Evolutionary conservation across 2,888 invertebrate species (phyloP).

Genomic region (Schrankia costaestrigalis): DNA sequence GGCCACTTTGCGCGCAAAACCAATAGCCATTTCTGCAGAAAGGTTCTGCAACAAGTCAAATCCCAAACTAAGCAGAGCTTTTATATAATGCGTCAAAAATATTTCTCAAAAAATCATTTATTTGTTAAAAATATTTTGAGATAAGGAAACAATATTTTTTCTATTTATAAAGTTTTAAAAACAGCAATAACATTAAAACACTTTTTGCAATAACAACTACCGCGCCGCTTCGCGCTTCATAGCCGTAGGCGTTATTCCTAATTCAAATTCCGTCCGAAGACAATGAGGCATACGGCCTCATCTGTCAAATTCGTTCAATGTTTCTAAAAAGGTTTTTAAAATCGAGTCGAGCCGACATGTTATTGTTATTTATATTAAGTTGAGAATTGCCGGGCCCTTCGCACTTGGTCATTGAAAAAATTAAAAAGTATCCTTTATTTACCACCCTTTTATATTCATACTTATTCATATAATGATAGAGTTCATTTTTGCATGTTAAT

Average conservation of each 20-base stretch:
- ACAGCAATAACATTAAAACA: slow-evolving; percentile 9
- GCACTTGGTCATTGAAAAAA: slow-evolving; percentile 59
- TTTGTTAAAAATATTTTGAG: too few relatives aligned
- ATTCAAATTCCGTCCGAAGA: slow-evolving; percentile 43
- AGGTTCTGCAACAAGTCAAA: too few relatives aligned
- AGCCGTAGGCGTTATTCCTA: slow-evolving; percentile 27
- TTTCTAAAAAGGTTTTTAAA: slow-evolving; percentile 66
- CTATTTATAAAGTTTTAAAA: not conserved
- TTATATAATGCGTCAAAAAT: too few relatives aligned
- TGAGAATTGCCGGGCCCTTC: slow-evolving; percentile 71
- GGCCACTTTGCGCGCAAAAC: too few relatives aligned
- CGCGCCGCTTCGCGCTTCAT: too few relatives aligned
- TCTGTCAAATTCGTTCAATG: slow-evolving; percentile 71
- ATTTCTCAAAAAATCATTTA: too few relatives aligned
- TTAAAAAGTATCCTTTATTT: slow-evolving; percentile 24
- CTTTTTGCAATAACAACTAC: slow-evolving; percentile 18
- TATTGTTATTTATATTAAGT: slow-evolving; percentile 77
- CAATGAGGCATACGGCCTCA: slow-evolving; percentile 52
- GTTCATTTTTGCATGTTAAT: slow-evolving; percentile 17
- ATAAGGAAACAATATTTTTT: too few relatives aligned
- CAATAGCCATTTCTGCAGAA: too few relatives aligned
- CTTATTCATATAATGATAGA: slow-evolving; percentile 31
- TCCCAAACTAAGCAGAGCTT: too few relatives aligned
- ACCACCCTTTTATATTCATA: slow-evolving; percentile 33
- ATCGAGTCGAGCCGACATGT: slow-evolving; percentile 60